Conservation (phyloP, 2,797 vertebrate genomes). For the Xyrichtys novacula region DNA sequence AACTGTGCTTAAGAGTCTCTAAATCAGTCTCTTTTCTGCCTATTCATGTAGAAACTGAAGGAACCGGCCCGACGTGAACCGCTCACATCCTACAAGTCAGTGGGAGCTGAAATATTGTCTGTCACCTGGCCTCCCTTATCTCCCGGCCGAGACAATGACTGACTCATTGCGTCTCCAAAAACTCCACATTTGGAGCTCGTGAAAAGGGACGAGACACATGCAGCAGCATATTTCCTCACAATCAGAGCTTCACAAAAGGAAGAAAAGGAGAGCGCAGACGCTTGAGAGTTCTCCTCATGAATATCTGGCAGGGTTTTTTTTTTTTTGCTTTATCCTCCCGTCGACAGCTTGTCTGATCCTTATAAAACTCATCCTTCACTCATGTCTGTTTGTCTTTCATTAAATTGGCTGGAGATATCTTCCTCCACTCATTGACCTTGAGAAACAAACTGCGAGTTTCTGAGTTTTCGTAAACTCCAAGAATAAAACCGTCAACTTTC, state of each 20-base stretch:
- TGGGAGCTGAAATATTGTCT: constrained; percentile 54
- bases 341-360: constrained; percentile 77
- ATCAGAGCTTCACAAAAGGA: constrained; percentile 76
- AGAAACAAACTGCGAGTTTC: constrained; percentile 54
- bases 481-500: constrained; percentile 28
- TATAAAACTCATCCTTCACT: constrained; percentile 69
- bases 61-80: constrained; percentile 41
- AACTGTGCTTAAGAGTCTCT: constrained; percentile 23
- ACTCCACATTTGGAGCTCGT: constrained; percentile 59
- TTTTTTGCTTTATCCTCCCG: constrained; percentile 62
- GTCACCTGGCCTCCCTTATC: constrained; percentile 73
- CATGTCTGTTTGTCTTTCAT: constrained; percentile 60
- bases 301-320: constrained; percentile 68
- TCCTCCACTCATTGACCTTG: constrained; percentile 73
- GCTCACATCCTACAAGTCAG: constrained; percentile 49
- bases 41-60: constrained; percentile 38
- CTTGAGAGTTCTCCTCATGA: constrained; percentile 74
- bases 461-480: constrained; percentile 28
- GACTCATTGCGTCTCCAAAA: constrained; percentile 55
- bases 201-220: constrained; percentile 70
- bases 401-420: constrained; percentile 71
- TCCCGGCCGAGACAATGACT: constrained; percentile 60
- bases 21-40: constrained; percentile 32
- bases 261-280: constrained; percentile 63
- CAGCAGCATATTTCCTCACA: constrained; percentile 74